Conservation (phyloP, 2,888 invertebrate species). For the Philereme transversata region DNA sequence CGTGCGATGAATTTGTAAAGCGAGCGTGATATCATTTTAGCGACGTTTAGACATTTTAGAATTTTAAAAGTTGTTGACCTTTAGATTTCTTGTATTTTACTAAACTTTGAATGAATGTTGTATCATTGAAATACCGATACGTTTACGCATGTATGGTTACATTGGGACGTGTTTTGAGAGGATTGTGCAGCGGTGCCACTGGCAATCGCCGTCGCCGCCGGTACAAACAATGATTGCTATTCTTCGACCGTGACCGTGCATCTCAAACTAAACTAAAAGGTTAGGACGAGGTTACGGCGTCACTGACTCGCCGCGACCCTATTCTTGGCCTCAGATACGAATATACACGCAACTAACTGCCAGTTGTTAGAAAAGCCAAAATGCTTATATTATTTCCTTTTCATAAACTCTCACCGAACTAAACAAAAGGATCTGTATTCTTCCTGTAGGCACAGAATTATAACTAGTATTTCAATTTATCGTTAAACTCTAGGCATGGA, state of each 20-base stretch:
- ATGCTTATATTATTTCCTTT: not conserved
- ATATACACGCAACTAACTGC: slow-evolving; percentile 5
- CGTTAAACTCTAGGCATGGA: too few relatives aligned
- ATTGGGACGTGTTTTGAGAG: not conserved
- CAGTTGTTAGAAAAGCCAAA: not conserved
- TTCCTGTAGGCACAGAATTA: too few relatives aligned
- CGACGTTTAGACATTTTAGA: slow-evolving; percentile 15
- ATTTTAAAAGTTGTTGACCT: slow-evolving; percentile 23
- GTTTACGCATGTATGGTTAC: not conserved
- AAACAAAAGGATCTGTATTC: too few relatives aligned
- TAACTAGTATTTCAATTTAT: too few relatives aligned
- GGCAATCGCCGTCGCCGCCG: slow-evolving; percentile 6
- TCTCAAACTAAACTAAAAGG: slow-evolving; percentile 29
- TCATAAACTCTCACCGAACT: not conserved
- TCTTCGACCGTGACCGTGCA: slow-evolving; percentile 32
- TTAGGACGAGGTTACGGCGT: slow-evolving; percentile 31
- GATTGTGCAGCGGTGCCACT: slow-evolving; percentile 2
- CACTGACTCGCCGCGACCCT: slow-evolving; percentile 15
- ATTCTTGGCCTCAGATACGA: slow-evolving; percentile 12
- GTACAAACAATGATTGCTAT: slow-evolving; percentile 19
- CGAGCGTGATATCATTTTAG: slow-evolving; percentile 32
- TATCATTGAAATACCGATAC: not conserved
- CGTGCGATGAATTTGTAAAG: slow-evolving; percentile 34
- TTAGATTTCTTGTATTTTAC: not conserved
- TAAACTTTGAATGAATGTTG: not conserved